Evolutionary conservation across 35 echinoderm and acorn worm species (phyloP), one percentile per base, ranked within the genome.

Genomic region (Anneissia japonica): DNA sequence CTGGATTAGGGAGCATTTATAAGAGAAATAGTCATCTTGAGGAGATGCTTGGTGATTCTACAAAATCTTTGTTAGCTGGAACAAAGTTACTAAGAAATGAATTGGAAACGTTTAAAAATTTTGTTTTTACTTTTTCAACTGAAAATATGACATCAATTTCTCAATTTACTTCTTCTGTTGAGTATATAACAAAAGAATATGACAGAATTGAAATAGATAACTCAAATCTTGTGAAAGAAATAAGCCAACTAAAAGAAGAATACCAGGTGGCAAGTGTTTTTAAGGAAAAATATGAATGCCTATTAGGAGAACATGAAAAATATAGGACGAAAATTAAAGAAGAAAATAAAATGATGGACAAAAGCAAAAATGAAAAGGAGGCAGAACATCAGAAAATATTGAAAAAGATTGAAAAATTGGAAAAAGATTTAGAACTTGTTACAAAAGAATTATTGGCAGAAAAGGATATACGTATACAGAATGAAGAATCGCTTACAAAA

Each of bases 11-110:
- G 31, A 41, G 77, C 12, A 39, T 46, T 35, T 46, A 39, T 11
- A 91, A 91, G 46, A 84, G 86, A 79, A 91, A 86, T 40, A 94
- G 88, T 82, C 89, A 91, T 55, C 84, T 94, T 17, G 77, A 91
- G 36, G 92, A 94, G 1, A 78, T 94, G 72, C 82, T 91, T 51
- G 76, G 75, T 21, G 88, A 91, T 16, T 16, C 9, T 64, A 64
- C 11, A 26, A 64, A 64, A 2, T 9, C 21, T 64, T 64, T 64
- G 51, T 64, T 64, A 2, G 7, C 26, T 2, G 19, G 26, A 6
- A 64, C 51, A 64, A 64, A 64, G 6, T 64, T 23, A 64, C 11
- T 64, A 16, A 64, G 19, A 64, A 26, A 26, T 64, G 51, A 64
- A 64, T 64, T 64, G 51, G 26, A 9, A 64, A 64, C 2, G 10